These are phyloP conservation scores for Solenodon paradoxus DNA, from an alignment of 2,113 vertebrate species.

Conservation along the genomic window DNA sequence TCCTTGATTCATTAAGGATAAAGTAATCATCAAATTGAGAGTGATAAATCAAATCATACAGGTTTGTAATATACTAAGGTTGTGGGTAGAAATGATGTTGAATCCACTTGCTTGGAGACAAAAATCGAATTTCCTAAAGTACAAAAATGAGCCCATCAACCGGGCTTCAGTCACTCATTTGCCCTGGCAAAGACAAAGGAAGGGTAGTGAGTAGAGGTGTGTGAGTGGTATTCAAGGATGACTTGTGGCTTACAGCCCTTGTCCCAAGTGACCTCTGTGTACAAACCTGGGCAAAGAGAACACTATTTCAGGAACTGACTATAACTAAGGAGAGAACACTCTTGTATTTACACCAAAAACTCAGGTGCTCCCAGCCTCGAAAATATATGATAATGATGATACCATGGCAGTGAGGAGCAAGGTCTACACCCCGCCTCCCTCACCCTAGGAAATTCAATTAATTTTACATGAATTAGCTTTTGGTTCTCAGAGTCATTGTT, in stretches of 20 bases:
- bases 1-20: conserved; percentile 30
- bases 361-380: not conserved
- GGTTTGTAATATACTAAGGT: not conserved
- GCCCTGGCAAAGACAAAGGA: not conserved
- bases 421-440: not conserved
- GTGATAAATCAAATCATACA: conserved; percentile 7
- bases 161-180: not conserved
- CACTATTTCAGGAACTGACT: not conserved
- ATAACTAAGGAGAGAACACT: not conserved
- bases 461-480: not conserved
- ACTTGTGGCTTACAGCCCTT: not conserved
- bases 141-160: not conserved
- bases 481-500: not conserved
- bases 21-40: conserved; percentile 4
- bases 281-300: not conserved
- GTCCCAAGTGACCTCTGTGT: not conserved
- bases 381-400: not conserved
- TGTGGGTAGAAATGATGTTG: not conserved
- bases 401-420: not conserved
- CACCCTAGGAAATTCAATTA: not conserved
- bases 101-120: not conserved
- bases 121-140: conserved; percentile 20
- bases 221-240: not conserved
- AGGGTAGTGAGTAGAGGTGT: not conserved
- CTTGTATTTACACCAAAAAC: not conserved